phyloP scores from a whole-genome alignment of 2,888 invertebrate species.

The Aspidiotus rigidus region DNA sequence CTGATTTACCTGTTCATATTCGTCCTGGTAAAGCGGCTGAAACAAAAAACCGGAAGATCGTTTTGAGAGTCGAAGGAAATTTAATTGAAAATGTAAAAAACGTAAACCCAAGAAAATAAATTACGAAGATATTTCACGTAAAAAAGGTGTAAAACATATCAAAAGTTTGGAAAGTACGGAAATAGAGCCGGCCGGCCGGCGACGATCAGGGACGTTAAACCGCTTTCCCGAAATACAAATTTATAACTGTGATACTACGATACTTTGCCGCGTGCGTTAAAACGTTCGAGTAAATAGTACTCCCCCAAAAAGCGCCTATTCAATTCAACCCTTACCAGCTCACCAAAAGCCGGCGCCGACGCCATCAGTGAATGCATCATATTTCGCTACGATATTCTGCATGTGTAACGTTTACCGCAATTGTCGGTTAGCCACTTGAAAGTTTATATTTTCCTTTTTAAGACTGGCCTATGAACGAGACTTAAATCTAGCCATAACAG shows the following conservation, averaged over 20 bases:
- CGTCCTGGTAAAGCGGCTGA: not conserved
- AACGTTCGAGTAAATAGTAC: conserved; percentile 26
- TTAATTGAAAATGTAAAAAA: too few relatives aligned
- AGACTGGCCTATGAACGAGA: too few relatives aligned
- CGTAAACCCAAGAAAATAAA: not conserved
- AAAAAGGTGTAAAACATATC: not conserved
- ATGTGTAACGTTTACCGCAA: conserved; percentile 1
- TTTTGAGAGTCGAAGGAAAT: not conserved
- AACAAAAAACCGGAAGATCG: not conserved
- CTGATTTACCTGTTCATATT: not conserved
- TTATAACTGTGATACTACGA: conserved; percentile 22
- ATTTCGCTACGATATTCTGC: conserved; percentile 15
- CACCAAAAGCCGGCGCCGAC: conserved; percentile 25
- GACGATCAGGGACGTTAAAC: conserved; percentile 14
- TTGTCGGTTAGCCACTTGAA: conserved; percentile 18
- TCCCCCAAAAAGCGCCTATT: conserved; percentile 23
- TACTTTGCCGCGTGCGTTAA: conserved; percentile 11
- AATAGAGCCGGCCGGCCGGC: conserved; percentile 28
- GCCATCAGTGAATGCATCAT: conserved; percentile 29
- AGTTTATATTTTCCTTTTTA: not conserved
- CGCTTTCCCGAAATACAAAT: conserved; percentile 21
- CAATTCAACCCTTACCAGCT: conserved; percentile 8
- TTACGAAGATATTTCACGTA: not conserved
- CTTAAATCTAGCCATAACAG: too few relatives aligned
- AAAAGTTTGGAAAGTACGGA: conserved; percentile 1